phyloP scores from a whole-genome alignment of 1,140 invertebrate species.

The Pseudomyrmex pallidus region DNA sequence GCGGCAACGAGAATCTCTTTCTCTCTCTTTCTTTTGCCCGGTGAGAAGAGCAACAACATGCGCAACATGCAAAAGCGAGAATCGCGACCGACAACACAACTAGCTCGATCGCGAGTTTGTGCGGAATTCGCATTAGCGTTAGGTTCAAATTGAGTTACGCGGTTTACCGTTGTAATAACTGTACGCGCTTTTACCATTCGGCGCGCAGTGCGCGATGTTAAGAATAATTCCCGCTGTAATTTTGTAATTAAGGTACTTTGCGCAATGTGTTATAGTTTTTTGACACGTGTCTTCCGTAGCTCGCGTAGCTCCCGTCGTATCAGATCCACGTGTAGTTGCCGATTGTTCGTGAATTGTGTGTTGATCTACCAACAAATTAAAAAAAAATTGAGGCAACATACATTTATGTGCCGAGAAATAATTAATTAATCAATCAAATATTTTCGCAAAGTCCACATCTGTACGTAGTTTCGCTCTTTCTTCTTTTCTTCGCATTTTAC shows the following conservation, averaged over 20 bases:
- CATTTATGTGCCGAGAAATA: too few relatives aligned
- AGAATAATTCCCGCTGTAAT: not conserved
- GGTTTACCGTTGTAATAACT: slow-evolving; percentile 53
- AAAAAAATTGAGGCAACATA: too few relatives aligned
- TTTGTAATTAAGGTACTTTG: not conserved
- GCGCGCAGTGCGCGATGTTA: not conserved
- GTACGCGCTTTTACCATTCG: slow-evolving; percentile 44
- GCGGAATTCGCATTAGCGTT: slow-evolving; percentile 40
- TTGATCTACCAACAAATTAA: too few relatives aligned
- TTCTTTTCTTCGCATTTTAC: too few relatives aligned
- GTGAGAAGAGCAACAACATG: too few relatives aligned
- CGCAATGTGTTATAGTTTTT: not conserved
- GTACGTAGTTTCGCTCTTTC: too few relatives aligned
- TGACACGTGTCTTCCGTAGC: not conserved
- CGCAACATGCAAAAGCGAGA: not conserved
- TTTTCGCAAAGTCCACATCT: too few relatives aligned
- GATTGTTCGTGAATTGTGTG: too few relatives aligned
- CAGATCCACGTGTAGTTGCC: too few relatives aligned
- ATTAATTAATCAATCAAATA: too few relatives aligned
- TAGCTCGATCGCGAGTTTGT: slow-evolving; percentile 1
- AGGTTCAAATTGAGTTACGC: slow-evolving; percentile 42
- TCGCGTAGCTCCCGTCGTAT: too few relatives aligned
- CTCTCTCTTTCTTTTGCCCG: too few relatives aligned
- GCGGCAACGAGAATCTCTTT: not conserved
- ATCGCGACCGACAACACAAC: not conserved